phyloP scores from a whole-genome alignment of 2,888 invertebrate genomes.

The Selenia dentaria region DNA sequence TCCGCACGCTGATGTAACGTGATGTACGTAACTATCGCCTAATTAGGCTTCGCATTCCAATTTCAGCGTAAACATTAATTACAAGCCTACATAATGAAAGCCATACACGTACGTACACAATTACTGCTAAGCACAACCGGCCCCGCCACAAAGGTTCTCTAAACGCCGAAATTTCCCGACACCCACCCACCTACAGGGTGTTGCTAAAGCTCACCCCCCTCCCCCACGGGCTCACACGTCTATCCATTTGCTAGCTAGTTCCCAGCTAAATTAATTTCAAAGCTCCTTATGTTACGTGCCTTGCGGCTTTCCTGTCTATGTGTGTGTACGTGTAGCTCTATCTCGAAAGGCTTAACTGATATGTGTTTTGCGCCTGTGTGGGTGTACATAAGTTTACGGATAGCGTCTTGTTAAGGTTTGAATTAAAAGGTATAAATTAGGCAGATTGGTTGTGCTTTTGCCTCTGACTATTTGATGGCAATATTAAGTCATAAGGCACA shows the following conservation, averaged over 20 bases:
- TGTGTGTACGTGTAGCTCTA: constrained; percentile 63
- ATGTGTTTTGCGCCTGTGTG: constrained; percentile 52
- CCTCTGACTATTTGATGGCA: constrained; percentile 26
- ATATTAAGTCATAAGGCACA: background rate
- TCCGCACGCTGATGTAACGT: no score
- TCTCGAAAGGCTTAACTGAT: constrained; percentile 79
- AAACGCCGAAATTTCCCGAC: constrained; percentile 80
- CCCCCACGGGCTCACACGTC: constrained; percentile 78
- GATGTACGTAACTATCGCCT: constrained; percentile 23
- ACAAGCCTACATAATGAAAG: constrained; percentile 49
- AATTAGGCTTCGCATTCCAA: constrained; percentile 30
- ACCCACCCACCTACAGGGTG: constrained; percentile 43
- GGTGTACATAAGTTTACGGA: constrained; percentile 65
- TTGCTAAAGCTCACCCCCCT: constrained; percentile 48
- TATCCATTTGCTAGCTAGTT: constrained; percentile 85
- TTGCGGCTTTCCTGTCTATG: constrained; percentile 77
- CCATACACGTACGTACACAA: constrained; percentile 62
- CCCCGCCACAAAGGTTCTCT: constrained; percentile 78
- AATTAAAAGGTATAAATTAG: constrained; percentile 80
- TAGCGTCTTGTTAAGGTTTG: constrained; percentile 75
- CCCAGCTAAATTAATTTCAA: constrained; percentile 85
- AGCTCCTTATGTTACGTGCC: constrained; percentile 85
- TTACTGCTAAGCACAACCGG: constrained; percentile 72
- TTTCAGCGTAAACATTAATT: constrained; percentile 51
- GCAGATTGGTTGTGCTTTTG: constrained; percentile 54